Evolutionary conservation across 2,797 vertebrate genomes (phyloP), one percentile per base, ranked within the genome.

Genomic region (Pseudomugil tenellus): DNA sequence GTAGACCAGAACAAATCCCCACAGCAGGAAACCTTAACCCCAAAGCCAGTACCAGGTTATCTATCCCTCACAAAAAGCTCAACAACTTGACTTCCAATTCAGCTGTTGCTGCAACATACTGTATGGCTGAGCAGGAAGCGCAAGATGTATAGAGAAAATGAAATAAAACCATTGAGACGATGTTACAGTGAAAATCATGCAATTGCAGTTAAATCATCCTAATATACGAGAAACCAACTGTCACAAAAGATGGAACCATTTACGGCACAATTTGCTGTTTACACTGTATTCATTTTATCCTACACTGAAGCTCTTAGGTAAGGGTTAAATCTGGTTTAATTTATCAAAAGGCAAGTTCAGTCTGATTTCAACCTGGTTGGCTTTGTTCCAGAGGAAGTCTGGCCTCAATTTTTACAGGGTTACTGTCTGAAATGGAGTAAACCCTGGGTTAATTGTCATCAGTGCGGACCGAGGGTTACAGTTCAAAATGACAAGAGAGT

Each of bases 1-100:
- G 78, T 83, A 87, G 86, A 90, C 84, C 84, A 80, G 85, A 91
- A 88, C 86, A 76, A 91, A 90, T 84, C 72, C 65, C 77, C 67
- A 71, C 53, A 56, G 75, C 73, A 80, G 78, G 78, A 76, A 60
- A 63, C 65, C 58, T 70, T 68, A 72, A 78, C 70, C 51, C 39
- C 39, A 77, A 79, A 87, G 87, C 83, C 6, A 72, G 34, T 8
- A 12, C 58, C 67, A 55, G 67, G 73, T 77, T 85, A 89, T 87
- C 79, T 86, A 76, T 56, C 70, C 72, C 71, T 82, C 77, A 65
- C 74, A 87, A 89, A 83, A 72, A 77, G 71, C 84, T 75, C 69
- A 69, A 78, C 64, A 67, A 56, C 32, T 58, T 58, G 77, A 28
- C 4, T 51, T 78, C 48, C 35, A 63, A 49, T 67, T 51, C 37